Evolutionary conservation across 2,888 invertebrate species (phyloP).

Genomic region (Luffia ferchaultella): DNA sequence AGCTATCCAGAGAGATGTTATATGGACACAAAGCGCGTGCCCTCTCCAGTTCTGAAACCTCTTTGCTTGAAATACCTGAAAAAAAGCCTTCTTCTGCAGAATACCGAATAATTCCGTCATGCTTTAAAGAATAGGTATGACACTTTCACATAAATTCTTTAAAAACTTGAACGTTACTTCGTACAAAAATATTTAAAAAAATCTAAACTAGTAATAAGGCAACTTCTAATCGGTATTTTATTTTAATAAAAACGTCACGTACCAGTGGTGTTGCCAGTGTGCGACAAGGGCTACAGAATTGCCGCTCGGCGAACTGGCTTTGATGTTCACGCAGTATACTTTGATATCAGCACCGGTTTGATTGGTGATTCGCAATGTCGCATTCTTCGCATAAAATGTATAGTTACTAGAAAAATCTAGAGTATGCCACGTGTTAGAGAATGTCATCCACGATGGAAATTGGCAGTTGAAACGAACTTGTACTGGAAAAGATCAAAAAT

Average conservation of each 20-base stretch:
- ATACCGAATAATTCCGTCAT: too few species aligned
- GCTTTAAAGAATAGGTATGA: too few species aligned
- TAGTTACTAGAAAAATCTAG: conserved; percentile 87
- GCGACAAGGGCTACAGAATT: conserved; percentile 63
- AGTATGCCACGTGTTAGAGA: conserved; percentile 87
- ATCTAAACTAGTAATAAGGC: too few species aligned
- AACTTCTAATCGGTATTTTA: too few species aligned
- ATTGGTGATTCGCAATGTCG: conserved; percentile 75
- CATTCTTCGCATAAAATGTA: conserved; percentile 83
- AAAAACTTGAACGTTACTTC: too few species aligned
- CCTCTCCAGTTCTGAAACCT: too few species aligned
- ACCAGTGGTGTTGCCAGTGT: conserved; percentile 64
- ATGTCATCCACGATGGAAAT: conserved; percentile 88
- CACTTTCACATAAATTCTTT: too few species aligned
- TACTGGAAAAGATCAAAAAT: conserved; percentile 50
- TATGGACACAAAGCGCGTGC: too few species aligned
- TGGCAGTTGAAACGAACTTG: conserved; percentile 80
- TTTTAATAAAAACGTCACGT: too few species aligned
- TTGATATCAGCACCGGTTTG: conserved; percentile 69
- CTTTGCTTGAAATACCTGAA: too few species aligned
- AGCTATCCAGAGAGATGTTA: not conserved
- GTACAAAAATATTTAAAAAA: too few species aligned
- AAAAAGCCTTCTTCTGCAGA: too few species aligned
- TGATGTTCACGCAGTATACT: conserved; percentile 71
- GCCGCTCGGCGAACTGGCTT: conserved; percentile 59